phyloP scores from a whole-genome alignment of 2,888 invertebrate species.

The Mycalesis mineus region DNA sequence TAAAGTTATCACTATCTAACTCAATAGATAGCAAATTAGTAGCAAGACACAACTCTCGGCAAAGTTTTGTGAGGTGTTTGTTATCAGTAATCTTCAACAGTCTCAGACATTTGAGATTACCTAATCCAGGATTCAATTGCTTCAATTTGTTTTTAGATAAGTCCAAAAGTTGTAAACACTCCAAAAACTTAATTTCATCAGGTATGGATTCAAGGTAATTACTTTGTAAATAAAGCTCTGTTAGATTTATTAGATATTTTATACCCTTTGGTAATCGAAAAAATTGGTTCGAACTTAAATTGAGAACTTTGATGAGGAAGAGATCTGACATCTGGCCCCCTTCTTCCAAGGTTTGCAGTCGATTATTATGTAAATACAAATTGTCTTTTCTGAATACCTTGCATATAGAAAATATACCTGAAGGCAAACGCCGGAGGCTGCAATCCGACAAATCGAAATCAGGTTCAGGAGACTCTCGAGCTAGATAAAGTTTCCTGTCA shows the following conservation, averaged over 20 bases:
- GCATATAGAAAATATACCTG: slow-evolving; percentile 88
- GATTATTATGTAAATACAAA: slow-evolving; percentile 83
- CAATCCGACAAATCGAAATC: slow-evolving; percentile 89
- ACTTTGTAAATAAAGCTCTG: slow-evolving; percentile 85
- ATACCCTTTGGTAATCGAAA: slow-evolving; percentile 81
- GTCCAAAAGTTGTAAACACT: slow-evolving; percentile 82
- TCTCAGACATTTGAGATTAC: slow-evolving; percentile 79
- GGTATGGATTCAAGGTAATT: slow-evolving; percentile 85
- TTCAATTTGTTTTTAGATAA: slow-evolving; percentile 84
- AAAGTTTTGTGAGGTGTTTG: slow-evolving; percentile 77
- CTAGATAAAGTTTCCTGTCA: slow-evolving; percentile 70
- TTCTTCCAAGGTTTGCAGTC: slow-evolving; percentile 81
- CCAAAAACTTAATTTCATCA: slow-evolving; percentile 80
- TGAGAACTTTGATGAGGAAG: slow-evolving; percentile 80
- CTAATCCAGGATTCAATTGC: slow-evolving; percentile 80
- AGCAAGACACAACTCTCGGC: slow-evolving; percentile 81
- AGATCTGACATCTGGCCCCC: slow-evolving; percentile 86
- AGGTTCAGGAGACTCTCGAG: slow-evolving; percentile 87
- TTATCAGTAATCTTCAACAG: slow-evolving; percentile 81
- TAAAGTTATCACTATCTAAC: slow-evolving; percentile 80
- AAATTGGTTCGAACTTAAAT: slow-evolving; percentile 83
- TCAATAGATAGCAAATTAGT: slow-evolving; percentile 79
- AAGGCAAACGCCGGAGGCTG: slow-evolving; percentile 84
- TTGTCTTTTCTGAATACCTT: slow-evolving; percentile 88
- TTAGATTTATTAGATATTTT: slow-evolving; percentile 80